Evolutionary conservation across 2,797 vertebrate species (phyloP).

Genomic region (Dendrocincla fuliginosa): DNA sequence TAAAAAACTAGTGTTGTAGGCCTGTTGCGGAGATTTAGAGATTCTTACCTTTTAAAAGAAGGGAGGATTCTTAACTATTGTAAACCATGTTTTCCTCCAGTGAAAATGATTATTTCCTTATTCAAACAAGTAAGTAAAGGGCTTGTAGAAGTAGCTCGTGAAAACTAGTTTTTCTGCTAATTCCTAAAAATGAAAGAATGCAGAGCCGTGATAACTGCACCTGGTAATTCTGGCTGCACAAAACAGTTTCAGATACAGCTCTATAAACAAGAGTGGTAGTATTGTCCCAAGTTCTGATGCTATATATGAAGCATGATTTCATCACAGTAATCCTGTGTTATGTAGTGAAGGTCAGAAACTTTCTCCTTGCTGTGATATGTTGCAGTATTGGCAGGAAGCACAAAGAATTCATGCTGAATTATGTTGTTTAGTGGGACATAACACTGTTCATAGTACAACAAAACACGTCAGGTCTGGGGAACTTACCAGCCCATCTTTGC

Average conservation of each 20-base stretch:
- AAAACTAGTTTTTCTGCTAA: background rate
- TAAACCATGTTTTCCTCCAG: background rate
- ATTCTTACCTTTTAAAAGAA: background rate
- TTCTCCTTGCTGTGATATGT: background rate
- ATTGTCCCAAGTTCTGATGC: background rate
- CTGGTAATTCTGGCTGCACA: background rate
- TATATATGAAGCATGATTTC: background rate
- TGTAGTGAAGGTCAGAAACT: background rate
- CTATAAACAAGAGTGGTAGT: background rate
- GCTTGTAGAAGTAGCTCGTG: background rate
- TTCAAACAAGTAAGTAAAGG: background rate
- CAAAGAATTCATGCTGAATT: background rate
- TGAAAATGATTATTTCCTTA: background rate
- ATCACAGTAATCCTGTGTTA: background rate
- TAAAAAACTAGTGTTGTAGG: background rate
- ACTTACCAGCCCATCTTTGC: background rate
- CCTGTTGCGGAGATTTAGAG: background rate
- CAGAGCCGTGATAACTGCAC: background rate
- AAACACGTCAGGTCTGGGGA: background rate
- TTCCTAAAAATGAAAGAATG: background rate
- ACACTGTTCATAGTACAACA: accelerated
- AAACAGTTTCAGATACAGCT: background rate
- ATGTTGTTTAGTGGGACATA: background rate
- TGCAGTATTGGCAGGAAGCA: background rate
- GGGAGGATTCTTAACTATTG: background rate